These are phyloP conservation scores for Oncorhynchus masou DNA, from an alignment of 2,113 vertebrate genomes.

Conservation along the genomic window DNA sequence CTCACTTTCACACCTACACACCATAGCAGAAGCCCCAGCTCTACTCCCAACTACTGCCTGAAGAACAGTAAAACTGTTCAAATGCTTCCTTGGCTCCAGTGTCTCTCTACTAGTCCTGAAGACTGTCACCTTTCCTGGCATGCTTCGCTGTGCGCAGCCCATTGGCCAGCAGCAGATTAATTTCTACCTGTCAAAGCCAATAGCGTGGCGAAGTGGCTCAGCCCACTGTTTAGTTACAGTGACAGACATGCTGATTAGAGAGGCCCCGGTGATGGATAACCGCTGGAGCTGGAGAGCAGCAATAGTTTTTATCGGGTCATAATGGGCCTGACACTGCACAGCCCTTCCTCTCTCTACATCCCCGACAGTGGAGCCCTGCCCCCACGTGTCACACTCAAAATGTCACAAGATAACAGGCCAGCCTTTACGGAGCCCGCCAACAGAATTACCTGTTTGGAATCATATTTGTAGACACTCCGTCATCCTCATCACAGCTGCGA, in stretches of 20 bases:
- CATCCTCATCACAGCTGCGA: conserved; percentile 68
- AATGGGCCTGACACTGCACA: conserved; percentile 81
- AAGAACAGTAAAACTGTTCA: conserved; percentile 67
- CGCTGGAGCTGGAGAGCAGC: conserved; percentile 72
- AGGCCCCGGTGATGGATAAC: conserved; percentile 84
- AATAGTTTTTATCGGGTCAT: conserved; percentile 80
- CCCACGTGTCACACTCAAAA: conserved; percentile 68
- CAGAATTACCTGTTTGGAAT: conserved; percentile 77
- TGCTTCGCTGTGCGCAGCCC: conserved; percentile 71
- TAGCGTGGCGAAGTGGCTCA: conserved; percentile 69
- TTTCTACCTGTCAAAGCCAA: conserved; percentile 82
- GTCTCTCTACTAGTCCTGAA: conserved; percentile 68
- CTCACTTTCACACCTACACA: conserved; percentile 55
- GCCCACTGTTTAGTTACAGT: conserved; percentile 81
- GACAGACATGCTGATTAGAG: conserved; percentile 83
- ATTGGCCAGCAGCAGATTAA: conserved; percentile 82
- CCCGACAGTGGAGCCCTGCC: conserved; percentile 50
- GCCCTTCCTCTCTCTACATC: conserved; percentile 64
- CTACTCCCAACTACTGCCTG: conserved; percentile 41
- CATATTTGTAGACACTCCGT: conserved; percentile 79
- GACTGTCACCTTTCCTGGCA: conserved; percentile 72
- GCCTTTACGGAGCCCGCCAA: conserved; percentile 65
- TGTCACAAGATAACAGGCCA: conserved; percentile 78
- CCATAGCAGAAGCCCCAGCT: conserved; percentile 52
- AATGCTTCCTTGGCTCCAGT: conserved; percentile 70